phyloP scores from a whole-genome alignment of 2,888 invertebrate species.

The Sympetrum striolatum region DNA sequence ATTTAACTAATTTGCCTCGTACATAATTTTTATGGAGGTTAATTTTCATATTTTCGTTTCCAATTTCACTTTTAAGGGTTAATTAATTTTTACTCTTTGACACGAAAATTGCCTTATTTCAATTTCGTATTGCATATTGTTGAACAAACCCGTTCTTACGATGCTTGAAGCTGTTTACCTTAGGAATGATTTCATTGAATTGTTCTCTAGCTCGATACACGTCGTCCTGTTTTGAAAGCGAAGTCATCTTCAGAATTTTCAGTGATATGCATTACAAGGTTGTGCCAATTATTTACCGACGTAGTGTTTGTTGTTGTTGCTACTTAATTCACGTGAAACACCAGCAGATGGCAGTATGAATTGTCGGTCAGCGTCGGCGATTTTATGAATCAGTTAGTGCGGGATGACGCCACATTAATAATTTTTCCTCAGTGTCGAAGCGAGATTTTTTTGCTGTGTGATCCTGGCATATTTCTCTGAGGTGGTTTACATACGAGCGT shows the following conservation, averaged over 20 bases:
- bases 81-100: no score
- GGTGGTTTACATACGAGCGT: not conserved
- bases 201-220: no score
- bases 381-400: not conserved
- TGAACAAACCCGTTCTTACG: no score
- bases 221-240: no score
- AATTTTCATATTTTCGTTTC: no score
- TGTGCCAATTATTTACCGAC: not conserved
- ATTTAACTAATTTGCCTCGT: no score
- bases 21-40: no score
- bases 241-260: not conserved
- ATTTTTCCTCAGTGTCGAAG: not conserved
- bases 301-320: conserved; percentile 23
- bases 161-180: no score
- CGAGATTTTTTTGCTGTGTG: not conserved
- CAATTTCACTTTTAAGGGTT: no score
- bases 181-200: no score
- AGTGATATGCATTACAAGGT: not conserved
- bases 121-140: no score
- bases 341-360: conserved; percentile 16
- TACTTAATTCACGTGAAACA: not conserved
- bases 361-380: not conserved
- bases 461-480: not conserved
- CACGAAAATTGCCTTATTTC: no score
- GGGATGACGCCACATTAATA: not conserved